phyloP scores from a whole-genome alignment of 2,113 vertebrate species.

The Pelobates fuscus region DNA sequence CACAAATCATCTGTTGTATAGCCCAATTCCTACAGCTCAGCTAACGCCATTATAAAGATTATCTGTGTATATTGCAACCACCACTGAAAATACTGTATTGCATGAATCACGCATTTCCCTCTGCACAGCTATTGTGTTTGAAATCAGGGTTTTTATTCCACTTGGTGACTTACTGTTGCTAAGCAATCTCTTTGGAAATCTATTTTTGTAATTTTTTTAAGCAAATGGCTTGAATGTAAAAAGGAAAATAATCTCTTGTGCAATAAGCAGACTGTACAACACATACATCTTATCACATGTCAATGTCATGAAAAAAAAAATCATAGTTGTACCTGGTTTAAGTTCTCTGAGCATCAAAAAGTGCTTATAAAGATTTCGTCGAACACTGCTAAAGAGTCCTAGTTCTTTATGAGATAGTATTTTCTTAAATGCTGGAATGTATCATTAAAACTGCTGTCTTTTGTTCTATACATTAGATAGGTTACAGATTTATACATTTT shows the following conservation, averaged over 20 bases:
- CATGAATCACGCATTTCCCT: background rate
- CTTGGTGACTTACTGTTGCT: conserved; percentile 47
- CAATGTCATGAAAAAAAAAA: background rate
- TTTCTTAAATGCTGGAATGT: conserved; percentile 40
- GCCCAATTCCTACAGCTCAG: background rate
- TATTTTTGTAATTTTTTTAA: conserved; percentile 68
- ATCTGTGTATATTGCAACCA: no score
- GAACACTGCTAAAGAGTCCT: background rate
- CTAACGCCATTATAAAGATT: background rate
- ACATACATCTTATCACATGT: conserved; percentile 22
- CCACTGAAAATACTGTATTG: background rate
- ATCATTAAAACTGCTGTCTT: conserved; percentile 17
- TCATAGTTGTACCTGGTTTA: background rate
- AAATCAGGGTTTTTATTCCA: conserved; percentile 22
- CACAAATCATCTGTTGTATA: no score
- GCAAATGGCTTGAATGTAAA: conserved; percentile 52
- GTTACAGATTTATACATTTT: conserved; percentile 36
- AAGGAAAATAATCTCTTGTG: conserved; percentile 8
- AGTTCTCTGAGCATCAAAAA: background rate
- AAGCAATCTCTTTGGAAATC: conserved; percentile 64
- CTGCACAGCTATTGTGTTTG: conserved; percentile 39
- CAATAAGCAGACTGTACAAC: conserved; percentile 29
- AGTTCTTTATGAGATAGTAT: background rate
- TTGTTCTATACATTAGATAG: conserved; percentile 42
- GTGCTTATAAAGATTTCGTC: conserved; percentile 2